These are phyloP conservation scores for Rhopalosiphum padi DNA, from an alignment of 1,140 invertebrate genomes.

Conservation along the genomic window DNA sequence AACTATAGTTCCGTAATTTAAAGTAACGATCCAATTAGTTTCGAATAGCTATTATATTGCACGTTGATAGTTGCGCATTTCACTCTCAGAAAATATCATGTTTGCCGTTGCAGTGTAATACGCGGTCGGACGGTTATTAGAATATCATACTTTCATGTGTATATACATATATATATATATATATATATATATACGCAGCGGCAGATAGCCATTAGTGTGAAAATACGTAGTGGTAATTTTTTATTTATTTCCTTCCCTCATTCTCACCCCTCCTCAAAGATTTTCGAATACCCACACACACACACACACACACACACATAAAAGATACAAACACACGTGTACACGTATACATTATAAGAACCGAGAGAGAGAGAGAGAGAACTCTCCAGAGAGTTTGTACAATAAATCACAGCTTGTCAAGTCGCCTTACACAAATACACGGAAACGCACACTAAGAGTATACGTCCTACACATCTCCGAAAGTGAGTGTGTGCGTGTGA, in stretches of 20 bases:
- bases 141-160: background rate
- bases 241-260: background rate
- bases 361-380: background rate
- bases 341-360: background rate
- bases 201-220: background rate
- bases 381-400: constrained; percentile 23
- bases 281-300: background rate
- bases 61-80: background rate
- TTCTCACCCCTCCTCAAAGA: background rate
- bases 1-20: background rate
- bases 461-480: background rate
- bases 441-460: background rate
- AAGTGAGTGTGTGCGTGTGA: background rate
- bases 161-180: too few species aligned
- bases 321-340: too few species aligned
- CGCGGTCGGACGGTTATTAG: background rate
- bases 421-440: background rate
- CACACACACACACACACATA: too few species aligned
- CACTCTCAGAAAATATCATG: background rate
- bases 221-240: background rate
- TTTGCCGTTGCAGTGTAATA: background rate
- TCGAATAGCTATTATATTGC: background rate
- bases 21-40: constrained; percentile 14
- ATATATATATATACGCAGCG: background rate
- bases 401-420: constrained; percentile 43